Evolutionary conservation across 1,140 invertebrate species (phyloP).

Genomic region (Eubasilissa regina): DNA sequence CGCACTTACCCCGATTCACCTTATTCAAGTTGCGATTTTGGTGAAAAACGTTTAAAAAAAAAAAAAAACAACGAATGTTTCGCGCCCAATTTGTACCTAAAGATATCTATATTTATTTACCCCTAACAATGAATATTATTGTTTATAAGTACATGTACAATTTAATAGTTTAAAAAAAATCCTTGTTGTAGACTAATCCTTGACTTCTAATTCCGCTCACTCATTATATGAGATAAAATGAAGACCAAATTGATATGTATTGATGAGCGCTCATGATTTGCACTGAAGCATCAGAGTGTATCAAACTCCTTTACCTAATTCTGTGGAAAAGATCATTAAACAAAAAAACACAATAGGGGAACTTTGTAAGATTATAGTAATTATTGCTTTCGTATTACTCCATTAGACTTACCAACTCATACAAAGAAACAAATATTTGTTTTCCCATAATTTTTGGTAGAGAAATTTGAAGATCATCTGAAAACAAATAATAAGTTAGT

Average conservation of each 20-base stretch:
- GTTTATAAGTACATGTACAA: conserved; percentile 16
- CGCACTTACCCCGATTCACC: too few relatives aligned
- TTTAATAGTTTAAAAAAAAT: conserved; percentile 7
- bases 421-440: not conserved
- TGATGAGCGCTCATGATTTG: not conserved
- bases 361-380: conserved; percentile 1
- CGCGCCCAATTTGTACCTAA: too few relatives aligned
- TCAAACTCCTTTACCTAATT: not conserved
- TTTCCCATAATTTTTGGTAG: conserved; percentile 9
- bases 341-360: conserved; percentile 6
- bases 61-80: too few relatives aligned
- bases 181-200: not conserved
- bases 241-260: not conserved
- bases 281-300: not conserved
- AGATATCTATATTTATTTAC: not conserved
- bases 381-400: conserved; percentile 43
- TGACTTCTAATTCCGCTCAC: not conserved
- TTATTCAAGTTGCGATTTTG: too few relatives aligned
- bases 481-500: conserved; percentile 44
- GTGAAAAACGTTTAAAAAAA: too few relatives aligned
- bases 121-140: conserved; percentile 3
- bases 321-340: conserved; percentile 30
- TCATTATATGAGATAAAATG: conserved; percentile 9
- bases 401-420: conserved; percentile 44
- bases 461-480: conserved; percentile 36